Evolutionary conservation across 2,888 invertebrate genomes (phyloP).

Genomic region (Amiota communis): DNA sequence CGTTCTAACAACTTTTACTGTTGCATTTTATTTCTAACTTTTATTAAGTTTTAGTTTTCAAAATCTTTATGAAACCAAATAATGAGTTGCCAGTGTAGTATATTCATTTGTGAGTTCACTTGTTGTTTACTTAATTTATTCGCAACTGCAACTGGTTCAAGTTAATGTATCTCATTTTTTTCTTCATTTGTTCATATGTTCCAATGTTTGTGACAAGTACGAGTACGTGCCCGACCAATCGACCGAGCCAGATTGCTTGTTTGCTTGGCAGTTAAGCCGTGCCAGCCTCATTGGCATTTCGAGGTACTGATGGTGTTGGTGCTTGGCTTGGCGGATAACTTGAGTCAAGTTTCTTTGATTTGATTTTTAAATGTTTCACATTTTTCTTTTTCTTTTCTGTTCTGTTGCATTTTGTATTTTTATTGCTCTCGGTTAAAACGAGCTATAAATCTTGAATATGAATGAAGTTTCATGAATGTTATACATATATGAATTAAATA

Average conservation of each 20-base stretch:
- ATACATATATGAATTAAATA: too few relatives aligned
- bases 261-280: too few relatives aligned
- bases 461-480: not conserved
- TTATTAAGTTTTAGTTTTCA: too few relatives aligned
- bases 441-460: constrained; percentile 7
- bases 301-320: too few relatives aligned
- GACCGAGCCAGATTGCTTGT: not conserved
- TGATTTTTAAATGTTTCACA: not conserved
- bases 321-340: constrained; percentile 12
- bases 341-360: constrained; percentile 6
- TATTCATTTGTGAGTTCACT: not conserved
- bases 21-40: too few relatives aligned
- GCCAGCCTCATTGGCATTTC: constrained; percentile 13
- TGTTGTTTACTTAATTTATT: constrained; percentile 26
- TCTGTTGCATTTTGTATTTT: not conserved
- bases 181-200: not conserved
- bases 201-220: constrained; percentile 21
- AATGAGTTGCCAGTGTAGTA: too few relatives aligned
- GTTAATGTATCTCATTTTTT: constrained; percentile 26
- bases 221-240: constrained; percentile 13
- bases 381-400: not conserved
- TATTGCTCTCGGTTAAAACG: not conserved
- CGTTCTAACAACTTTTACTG: too few relatives aligned
- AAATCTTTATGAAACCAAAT: too few relatives aligned
- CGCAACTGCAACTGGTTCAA: constrained; percentile 22